Percentiles rank a stretch among this genome's conserved stretches.
Conservation (phyloP, 2,797 vertebrate genomes). For the Pangasius macronema region DNA sequence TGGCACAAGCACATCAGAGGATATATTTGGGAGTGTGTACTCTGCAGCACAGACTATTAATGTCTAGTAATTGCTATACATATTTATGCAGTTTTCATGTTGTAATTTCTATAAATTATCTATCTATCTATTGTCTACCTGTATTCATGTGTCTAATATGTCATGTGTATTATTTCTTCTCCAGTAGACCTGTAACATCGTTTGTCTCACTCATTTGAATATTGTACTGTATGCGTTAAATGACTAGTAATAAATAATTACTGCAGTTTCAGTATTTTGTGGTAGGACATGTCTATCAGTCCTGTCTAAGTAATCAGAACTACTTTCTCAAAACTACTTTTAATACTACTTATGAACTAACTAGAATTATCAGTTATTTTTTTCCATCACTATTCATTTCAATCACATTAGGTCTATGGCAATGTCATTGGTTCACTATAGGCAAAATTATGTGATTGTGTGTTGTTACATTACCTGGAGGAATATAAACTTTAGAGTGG, state of each 20-base stretch:
- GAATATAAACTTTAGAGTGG: not conserved
- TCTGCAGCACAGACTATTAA: not conserved
- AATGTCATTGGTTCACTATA: not conserved
- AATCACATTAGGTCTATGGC: not conserved
- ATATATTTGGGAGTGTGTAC: not conserved
- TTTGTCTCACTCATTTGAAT: not conserved
- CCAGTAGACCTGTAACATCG: not conserved
- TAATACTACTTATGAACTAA: not conserved
- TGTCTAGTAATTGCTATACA: not conserved
- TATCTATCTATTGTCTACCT: too few species aligned
- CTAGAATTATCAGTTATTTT: not conserved
- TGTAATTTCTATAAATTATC: not conserved
- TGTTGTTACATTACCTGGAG: not conserved
- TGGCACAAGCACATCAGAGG: constrained; percentile 13
- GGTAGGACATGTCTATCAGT: not conserved
- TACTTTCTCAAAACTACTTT: not conserved
- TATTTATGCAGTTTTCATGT: not conserved
- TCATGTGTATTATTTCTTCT: not conserved
- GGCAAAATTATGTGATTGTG: too few species aligned
- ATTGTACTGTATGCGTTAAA: not conserved
- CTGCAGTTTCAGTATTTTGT: not conserved
- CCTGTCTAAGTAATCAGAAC: not conserved
- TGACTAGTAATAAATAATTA: not conserved
- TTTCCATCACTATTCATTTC: not conserved
- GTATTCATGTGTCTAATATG: not conserved